Evolutionary conservation across 35 echinoderm and acorn worm genomes (phyloP).

Genomic region (Ophiothrix spiculata): DNA sequence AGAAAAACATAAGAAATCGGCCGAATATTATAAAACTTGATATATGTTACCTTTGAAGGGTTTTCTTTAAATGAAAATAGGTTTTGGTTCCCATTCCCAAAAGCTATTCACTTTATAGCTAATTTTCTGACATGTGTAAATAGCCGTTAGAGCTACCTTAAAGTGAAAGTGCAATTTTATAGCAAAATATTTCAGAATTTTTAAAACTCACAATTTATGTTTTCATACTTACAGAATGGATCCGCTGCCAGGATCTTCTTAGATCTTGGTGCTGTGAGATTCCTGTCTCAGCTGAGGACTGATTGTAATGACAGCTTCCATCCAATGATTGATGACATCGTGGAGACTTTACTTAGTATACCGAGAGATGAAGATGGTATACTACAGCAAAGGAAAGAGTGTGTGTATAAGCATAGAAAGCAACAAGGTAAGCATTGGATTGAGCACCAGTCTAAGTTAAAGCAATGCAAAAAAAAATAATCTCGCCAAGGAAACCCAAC

Average conservation of each 20-base stretch:
- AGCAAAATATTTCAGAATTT: not conserved
- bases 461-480: not conserved
- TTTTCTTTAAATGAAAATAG: no score
- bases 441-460: not conserved
- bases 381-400: not conserved
- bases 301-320: slow-evolving; percentile 53
- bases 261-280: slow-evolving; percentile 67
- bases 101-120: no score
- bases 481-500: no score
- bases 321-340: slow-evolving; percentile 65
- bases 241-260: slow-evolving; percentile 60
- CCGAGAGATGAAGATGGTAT: slow-evolving; percentile 23
- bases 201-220: not conserved
- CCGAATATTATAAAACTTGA: no score
- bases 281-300: slow-evolving; percentile 72
- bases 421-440: not conserved
- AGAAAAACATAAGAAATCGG: no score
- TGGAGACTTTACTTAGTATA: slow-evolving; percentile 69
- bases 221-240: slow-evolving; percentile 43
- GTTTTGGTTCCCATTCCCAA: no score
- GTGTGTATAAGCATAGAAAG: slow-evolving; percentile 33
- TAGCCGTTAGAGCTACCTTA: no score
- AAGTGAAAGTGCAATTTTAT: no score
- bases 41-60: no score
- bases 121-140: no score